Conservation (phyloP, 1,140 invertebrate species). For the Ylistrum balloti region DNA sequence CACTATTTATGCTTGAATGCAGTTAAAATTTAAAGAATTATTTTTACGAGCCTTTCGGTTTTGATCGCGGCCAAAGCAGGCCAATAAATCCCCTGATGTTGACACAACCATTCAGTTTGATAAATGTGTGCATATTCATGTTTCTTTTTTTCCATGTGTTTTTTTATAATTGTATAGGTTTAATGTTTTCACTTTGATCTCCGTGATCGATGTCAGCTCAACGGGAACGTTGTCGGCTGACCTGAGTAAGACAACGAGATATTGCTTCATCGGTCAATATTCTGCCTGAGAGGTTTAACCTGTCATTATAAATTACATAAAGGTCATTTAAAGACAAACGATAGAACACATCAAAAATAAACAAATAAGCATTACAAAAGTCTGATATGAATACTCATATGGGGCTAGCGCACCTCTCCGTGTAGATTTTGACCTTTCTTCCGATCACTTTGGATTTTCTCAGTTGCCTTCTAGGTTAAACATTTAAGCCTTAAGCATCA, state of each 20-base stretch:
- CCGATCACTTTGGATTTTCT: no score
- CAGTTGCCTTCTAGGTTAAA: no score
- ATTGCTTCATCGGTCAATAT: background rate
- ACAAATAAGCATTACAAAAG: no score
- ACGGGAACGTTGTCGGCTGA: background rate
- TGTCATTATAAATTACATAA: no score
- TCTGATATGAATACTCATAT: no score
- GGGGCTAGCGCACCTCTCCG: no score
- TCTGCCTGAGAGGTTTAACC: background rate
- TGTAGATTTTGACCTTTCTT: no score
- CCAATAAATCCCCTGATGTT: constrained; percentile 9
- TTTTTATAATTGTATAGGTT: background rate
- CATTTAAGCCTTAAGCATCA: no score
- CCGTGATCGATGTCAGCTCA: background rate
- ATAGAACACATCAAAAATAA: no score
- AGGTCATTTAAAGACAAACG: no score
- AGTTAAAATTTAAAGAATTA: constrained; percentile 25
- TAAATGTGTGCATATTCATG: constrained; percentile 34
- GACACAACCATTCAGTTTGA: constrained; percentile 16
- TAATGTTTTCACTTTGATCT: constrained; percentile 5
- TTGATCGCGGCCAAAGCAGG: constrained; percentile 10
- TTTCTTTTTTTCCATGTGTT: background rate
- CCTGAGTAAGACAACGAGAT: background rate
- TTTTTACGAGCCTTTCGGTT: constrained; percentile 33
- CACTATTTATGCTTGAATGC: constrained; percentile 20